A percentile compares a stretch with the other conserved stretches of the same genome.
phyloP scores from a whole-genome alignment of 2,113 vertebrate species.

The Odontesthes bonariensis region DNA sequence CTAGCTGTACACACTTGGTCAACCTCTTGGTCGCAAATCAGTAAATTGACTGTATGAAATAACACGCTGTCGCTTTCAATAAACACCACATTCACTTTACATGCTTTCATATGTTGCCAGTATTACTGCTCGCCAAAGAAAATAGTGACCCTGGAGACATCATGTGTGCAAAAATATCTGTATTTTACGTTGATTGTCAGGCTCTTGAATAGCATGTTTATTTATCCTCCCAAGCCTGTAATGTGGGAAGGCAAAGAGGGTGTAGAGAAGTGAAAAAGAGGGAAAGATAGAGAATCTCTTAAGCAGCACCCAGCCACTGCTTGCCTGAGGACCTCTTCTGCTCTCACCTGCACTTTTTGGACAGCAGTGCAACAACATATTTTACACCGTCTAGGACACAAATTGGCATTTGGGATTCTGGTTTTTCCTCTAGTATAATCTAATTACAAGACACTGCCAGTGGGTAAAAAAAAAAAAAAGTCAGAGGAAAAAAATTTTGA shows the following conservation, averaged over 20 bases:
- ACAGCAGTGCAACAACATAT: constrained; percentile 74
- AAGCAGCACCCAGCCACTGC: constrained; percentile 57
- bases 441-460: constrained; percentile 81
- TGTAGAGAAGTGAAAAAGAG: constrained; percentile 17
- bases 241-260: constrained; percentile 45
- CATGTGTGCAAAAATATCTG: constrained; percentile 35
- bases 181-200: constrained; percentile 57
- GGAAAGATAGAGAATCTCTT: constrained; percentile 36
- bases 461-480: constrained; percentile 66
- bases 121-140: constrained; percentile 37
- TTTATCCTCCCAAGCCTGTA: constrained; percentile 56
- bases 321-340: constrained; percentile 75
- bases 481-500: constrained; percentile 77
- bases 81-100: constrained; percentile 14
- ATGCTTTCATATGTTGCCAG: constrained; percentile 50
- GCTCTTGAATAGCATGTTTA: constrained; percentile 63
- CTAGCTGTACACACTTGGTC: constrained; percentile 32
- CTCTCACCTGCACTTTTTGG: constrained; percentile 78
- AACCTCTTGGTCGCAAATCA: constrained; percentile 51
- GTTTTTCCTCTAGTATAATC: constrained; percentile 77
- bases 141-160: constrained; percentile 43
- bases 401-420: constrained; percentile 77
- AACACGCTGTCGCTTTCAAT: constrained; percentile 59
- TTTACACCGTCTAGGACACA: constrained; percentile 80
- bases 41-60: constrained; percentile 48